A percentile compares a stretch with the other conserved stretches of the same genome.
Conservation (phyloP, 2,797 vertebrate genomes). For the Lacerta bilineata region DNA sequence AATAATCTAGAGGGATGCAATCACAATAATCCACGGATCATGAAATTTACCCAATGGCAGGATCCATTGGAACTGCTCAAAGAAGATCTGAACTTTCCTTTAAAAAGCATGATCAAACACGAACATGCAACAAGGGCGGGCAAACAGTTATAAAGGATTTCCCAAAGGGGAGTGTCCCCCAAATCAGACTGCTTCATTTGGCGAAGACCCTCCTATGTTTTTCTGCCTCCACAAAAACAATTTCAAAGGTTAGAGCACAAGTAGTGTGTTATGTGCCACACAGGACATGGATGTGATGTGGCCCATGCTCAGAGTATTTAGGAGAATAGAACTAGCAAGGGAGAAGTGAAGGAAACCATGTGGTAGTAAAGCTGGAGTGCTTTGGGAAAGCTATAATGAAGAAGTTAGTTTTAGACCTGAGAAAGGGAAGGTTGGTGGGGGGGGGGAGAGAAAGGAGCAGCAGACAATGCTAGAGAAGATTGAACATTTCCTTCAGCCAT, state of each 20-base stretch:
- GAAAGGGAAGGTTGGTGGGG: background rate
- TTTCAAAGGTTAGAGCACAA: no score
- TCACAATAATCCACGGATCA: no score
- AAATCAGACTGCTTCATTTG: background rate
- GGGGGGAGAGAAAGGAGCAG: background rate
- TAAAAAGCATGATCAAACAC: background rate
- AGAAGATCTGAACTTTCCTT: background rate
- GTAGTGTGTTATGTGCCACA: background rate
- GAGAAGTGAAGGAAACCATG: background rate
- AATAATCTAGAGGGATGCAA: background rate
- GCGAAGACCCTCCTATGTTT: background rate
- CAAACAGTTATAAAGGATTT: background rate
- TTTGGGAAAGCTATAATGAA: background rate
- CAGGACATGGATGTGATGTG: background rate
- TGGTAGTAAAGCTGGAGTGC: background rate
- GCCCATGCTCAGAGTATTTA: background rate
- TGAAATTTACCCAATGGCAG: background rate
- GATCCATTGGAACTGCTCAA: background rate
- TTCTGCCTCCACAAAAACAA: background rate
- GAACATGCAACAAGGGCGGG: no score
- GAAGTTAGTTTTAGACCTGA: background rate
- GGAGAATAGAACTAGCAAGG: background rate
- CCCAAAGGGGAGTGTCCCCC: background rate
- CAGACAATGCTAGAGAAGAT: background rate
- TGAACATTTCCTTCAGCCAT: background rate